Base-by-base conservation (phyloP, 1,140 invertebrate species). In the Diachasma alloeum region DNA sequence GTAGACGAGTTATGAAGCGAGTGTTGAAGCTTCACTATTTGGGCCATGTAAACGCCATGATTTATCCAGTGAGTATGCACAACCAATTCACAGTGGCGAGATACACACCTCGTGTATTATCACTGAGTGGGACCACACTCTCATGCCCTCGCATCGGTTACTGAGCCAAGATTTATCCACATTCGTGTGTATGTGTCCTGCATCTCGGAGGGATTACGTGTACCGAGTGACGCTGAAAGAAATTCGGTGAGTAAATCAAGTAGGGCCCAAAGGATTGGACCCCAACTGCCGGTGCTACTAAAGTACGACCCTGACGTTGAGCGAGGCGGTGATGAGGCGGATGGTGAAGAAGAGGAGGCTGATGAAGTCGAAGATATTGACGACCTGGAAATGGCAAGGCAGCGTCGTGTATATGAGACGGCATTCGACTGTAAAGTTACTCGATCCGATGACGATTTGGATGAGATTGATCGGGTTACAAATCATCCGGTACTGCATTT, bases 381-480 rank as follows among this genome's bases (percentile, higher is more conserved):
- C 83, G 89, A 91, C 81, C 91, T 91, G 86, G 89, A 91, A 83
- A 93, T 94, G 94, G 91, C 92, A 80, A 92, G 91, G 84, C 92
- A 94, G 82, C 91, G 94, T 81, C 94, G 95, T 86, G 91, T 96
- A 37, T 97, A 96, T 84, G 96, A 97, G 88, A 97, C 96, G 44
- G 96, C 96, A 48, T 97, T 97, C 87, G 96, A 96, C 86, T 96
- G 94, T 85, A 95, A 95, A 86, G 93, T 96, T 83, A 94, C 92
- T 82, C 93, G 94, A 56, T 95, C 94, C 10, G 94, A 95, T 81
- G 94, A 96, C 85, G 94, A 96, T 83, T 90, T 96, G 67, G 94
- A 96, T 82, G 94, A 95, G 80, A 92, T 95, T 24, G 94, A 96
- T 82, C 93, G 94, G 78, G 93, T 96, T 56, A 94, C 93, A 73